Evolutionary conservation across 2,888 invertebrate genomes (phyloP), one percentile per base, ranked within the genome.

Genomic region (Limnephilus rhombicus): DNA sequence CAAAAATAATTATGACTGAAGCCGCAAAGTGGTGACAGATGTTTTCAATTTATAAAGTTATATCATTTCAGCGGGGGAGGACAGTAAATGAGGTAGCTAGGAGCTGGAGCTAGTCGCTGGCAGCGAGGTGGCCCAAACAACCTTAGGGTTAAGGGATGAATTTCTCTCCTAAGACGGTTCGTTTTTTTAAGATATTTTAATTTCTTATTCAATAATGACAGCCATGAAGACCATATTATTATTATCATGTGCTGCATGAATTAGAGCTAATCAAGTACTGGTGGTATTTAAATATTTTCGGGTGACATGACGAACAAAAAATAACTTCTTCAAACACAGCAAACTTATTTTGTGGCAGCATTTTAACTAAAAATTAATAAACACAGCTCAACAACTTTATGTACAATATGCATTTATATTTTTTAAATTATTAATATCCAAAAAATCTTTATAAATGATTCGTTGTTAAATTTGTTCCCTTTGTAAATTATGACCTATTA

Each of bases 1-100:
- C 93, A 92, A 92, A 93, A 93, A 93, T 93, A 93, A 93, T 93
- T 93, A 93, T 93, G 93, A 93, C 93, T 92, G 92, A 93, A 93
- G 92, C 93, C 93, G 93, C 93, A 93, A 93, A 92, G 93, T 91
- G 93, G 93, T 92, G 91, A 92, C 93, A 93, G 93, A 93, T 93
- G 93, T 92, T 93, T 93, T 93, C 93, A 93, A 93, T 93, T 93
- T 93, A 92, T 91, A 92, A 93, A 93, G 92, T 93, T 93, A 92
- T 93, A 93, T 93, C 93, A 93, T 93, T 93, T 88, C 91, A 86
- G 68, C 90, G 90, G 92, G 91, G 93, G 92, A 85, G 88, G 81
- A 92, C 92, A 91, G 93, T 93, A 93, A 93, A 92, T 93, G 93
- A 93, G 93, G 68, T 80, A 89, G 85, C 68, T 53, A 86, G 91